Evolutionary conservation across 2,888 invertebrate genomes (phyloP).

Genomic region (Empis livida): DNA sequence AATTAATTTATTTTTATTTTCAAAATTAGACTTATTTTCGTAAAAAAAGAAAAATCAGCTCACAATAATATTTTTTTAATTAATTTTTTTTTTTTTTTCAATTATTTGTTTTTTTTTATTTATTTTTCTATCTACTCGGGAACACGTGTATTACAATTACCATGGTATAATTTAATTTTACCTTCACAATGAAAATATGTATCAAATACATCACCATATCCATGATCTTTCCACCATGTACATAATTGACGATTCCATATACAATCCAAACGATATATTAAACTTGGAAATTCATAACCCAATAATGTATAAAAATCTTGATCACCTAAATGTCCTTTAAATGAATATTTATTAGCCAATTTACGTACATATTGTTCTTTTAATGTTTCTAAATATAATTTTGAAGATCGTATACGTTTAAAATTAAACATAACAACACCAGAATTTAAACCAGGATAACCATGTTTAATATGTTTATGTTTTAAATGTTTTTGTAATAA

Average conservation of each 20-base stretch:
- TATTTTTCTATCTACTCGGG: constrained; percentile 31
- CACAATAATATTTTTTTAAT: too few species aligned
- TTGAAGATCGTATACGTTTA: constrained; percentile 49
- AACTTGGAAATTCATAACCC: constrained; percentile 52
- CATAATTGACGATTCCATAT: constrained; percentile 72
- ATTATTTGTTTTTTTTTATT: neutral
- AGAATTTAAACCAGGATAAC: constrained; percentile 68
- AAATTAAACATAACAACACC: constrained; percentile 63
- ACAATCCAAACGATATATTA: constrained; percentile 62
- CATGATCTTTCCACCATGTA: constrained; percentile 67
- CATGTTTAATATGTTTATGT: constrained; percentile 27
- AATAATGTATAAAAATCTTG: constrained; percentile 69
- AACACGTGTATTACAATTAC: constrained; percentile 61
- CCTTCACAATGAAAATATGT: constrained; percentile 56
- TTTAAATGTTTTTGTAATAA: constrained; percentile 11
- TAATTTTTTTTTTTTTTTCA: neutral
- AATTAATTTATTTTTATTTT: too few species aligned
- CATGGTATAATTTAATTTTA: constrained; percentile 54
- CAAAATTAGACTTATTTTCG: too few species aligned
- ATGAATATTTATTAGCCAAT: constrained; percentile 47
- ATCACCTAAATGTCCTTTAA: constrained; percentile 66
- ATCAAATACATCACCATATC: constrained; percentile 57
- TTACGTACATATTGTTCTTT: constrained; percentile 40
- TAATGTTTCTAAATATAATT: constrained; percentile 44
- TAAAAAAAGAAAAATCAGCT: too few species aligned